Conservation (phyloP, 1,140 invertebrate species). For the Drosophila yakuba region DNA sequence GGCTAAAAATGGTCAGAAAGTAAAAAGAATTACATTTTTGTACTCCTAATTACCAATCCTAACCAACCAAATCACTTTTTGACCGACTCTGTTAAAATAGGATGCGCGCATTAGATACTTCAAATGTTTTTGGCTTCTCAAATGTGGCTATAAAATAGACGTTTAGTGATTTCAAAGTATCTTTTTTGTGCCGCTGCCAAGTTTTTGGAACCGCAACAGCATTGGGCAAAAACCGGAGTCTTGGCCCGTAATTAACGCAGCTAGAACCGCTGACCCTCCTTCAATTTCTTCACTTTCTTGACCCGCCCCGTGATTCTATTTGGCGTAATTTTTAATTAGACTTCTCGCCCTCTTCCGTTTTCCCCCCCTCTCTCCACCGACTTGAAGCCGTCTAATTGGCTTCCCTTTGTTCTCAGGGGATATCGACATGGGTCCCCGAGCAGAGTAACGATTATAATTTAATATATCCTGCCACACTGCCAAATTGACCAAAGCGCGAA, state of each 20-base stretch:
- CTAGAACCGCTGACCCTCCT: slow-evolving; percentile 27
- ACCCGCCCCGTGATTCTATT: slow-evolving; percentile 29
- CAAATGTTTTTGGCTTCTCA: too few relatives aligned
- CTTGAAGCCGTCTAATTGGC: slow-evolving; percentile 39
- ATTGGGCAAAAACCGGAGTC: not conserved
- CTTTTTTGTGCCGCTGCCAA: too few relatives aligned
- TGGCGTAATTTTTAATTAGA: slow-evolving; percentile 49
- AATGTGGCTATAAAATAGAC: too few relatives aligned
- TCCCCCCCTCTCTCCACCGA: not conserved
- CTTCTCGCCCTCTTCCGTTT: not conserved
- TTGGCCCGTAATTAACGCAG: slow-evolving; percentile 38
- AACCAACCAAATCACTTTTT: too few relatives aligned
- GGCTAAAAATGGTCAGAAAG: too few relatives aligned
- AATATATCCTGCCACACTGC: slow-evolving; percentile 22
- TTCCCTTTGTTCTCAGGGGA: slow-evolving; percentile 14
- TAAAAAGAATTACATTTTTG: too few relatives aligned
- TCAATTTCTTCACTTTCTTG: not conserved
- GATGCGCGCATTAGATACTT: too few relatives aligned
- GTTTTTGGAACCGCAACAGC: too few relatives aligned
- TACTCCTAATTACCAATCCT: too few relatives aligned
- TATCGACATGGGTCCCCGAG: slow-evolving; percentile 1
- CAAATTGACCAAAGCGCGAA: slow-evolving; percentile 20
- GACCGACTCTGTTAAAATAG: too few relatives aligned
- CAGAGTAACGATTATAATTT: slow-evolving; percentile 28
- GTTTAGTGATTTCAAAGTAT: too few relatives aligned